Base-by-base conservation (phyloP, 1,140 invertebrate species). In the Drosophila lowei region DNA sequence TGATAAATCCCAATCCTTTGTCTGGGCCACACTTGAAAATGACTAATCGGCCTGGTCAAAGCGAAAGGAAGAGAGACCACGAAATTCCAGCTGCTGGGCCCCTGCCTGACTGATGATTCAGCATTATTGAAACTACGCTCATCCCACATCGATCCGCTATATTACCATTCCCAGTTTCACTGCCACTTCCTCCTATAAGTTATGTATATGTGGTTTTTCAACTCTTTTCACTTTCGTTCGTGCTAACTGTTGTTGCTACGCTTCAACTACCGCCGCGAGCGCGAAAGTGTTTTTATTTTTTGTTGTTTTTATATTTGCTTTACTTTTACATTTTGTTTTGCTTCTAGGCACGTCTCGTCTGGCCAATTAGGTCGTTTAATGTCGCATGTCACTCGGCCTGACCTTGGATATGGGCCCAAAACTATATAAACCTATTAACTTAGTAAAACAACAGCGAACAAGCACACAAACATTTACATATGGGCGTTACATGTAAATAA, bases 171-270 rank as follows among this genome's bases (percentile, higher is more conserved):
- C 54, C 25, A 23, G n/a, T 43, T 8, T 23, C 23, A 8, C 28
- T 30, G 28, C 7, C 28, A 30, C 28, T 30, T 30, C 28, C 28
- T 2, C 28, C 28, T 55, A 6, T n/a, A 43, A 57, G n/a, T n/a
- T n/a, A n/a, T 77, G 50, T 73, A 77, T 77, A 66, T 80, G 81
- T 57, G 48, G 79, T 49, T 65, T 72, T 77, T 71, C 53, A 74
- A 71, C 73, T 74, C 38, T 71, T 85, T 85, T 85, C 81, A 85
- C 81, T 85, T 86, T 85, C 81, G 34, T 86, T 85, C 41, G 59
- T 15, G 52, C 52, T 18, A 61, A 43, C 57, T 49, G 57, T 25
- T 72, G 68, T 64, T 28, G 46, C 43, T 63, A 72, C 74, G 83
- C 77, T 67, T 74, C 62, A 85, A 80, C 66, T 48, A 70, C 9